These are phyloP conservation scores for Sebastes glaucus DNA, from an alignment of 2,797 vertebrate genomes.

Conservation along the genomic window DNA sequence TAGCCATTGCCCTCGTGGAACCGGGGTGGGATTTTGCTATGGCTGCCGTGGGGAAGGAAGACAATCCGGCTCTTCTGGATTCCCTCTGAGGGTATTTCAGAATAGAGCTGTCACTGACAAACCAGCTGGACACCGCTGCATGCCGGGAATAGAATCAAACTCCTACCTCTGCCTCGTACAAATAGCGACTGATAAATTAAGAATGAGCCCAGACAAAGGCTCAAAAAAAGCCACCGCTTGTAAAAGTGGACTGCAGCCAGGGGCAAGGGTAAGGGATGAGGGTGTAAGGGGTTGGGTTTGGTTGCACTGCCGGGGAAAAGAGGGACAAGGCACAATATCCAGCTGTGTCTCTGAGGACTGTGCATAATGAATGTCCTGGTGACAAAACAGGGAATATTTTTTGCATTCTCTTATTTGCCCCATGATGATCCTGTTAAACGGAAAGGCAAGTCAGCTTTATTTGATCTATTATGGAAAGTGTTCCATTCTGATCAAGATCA, in stretches of 20 bases:
- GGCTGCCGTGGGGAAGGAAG: not conserved
- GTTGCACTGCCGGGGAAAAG: not conserved
- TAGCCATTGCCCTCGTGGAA: constrained; percentile 15
- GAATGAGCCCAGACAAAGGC: constrained; percentile 39
- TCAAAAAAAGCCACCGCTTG: constrained; percentile 26
- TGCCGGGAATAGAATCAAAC: constrained; percentile 39
- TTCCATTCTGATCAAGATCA: constrained; percentile 17
- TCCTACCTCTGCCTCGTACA: constrained; percentile 28
- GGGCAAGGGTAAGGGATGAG: not conserved
- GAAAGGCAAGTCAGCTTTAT: not conserved
- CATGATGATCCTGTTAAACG: constrained; percentile 8
- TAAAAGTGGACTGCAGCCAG: constrained; percentile 25
- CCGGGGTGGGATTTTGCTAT: not conserved
- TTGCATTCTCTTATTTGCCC: not conserved
- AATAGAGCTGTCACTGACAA: constrained; percentile 57
- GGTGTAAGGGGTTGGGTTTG: not conserved
- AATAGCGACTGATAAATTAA: constrained; percentile 51
- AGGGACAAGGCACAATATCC: not conserved
- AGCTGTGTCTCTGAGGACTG: not conserved
- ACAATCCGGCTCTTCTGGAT: constrained; percentile 7
- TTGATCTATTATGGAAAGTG: not conserved
- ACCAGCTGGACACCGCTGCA: constrained; percentile 36
- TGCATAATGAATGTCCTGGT: not conserved
- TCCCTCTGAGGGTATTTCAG: constrained; percentile 42
- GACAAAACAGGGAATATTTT: not conserved